Base-by-base conservation (phyloP, 1,140 invertebrate species). In the Solenopsis fugax region DNA sequence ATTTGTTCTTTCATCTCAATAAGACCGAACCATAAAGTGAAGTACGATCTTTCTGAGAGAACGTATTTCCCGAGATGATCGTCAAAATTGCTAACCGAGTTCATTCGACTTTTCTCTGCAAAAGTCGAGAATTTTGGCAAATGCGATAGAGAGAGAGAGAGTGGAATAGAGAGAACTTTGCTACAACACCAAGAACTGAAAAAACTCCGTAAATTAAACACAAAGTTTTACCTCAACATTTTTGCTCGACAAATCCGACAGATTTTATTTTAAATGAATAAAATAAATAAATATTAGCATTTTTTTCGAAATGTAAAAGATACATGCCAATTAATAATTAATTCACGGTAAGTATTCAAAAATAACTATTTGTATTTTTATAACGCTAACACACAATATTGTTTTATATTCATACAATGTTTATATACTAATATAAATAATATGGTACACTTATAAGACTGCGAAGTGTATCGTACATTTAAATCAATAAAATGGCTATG, bases 81-180 rank as follows among this genome's bases (percentile, higher is more conserved):
- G 21, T 10, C n/a, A 67, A 56, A 89, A 89, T 71, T 89, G 9
- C 54, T 76, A 41, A 29, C 54, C 16, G 9, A 60, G 52, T 76
- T 89, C 48, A 18, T 85, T 81, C 5, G 60, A 80, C 75, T 80
- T 87, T 72, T 54, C 12, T 16, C 12, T 6, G 45, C 24, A 29
- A 71, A 52, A 71, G 48, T 34, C 7, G 5, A 54, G 64, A 89
- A 90, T 90, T 90, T 89, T 45, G 45, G 48, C 45, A 52, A 62
- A 37, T 54, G 34, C n/a, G 62, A 84, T 84, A 65, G 29, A 29
- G 29, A 29, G 29, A 65, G 29, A 29, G 29, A 29, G 29, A 29
- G 29, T 29, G 29, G 16, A 84, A 89, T 64, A 65, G 50, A 29
- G 37, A 67, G 34, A 78, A 76, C 45, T 62, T 34, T 52, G 9